Evolutionary conservation across 2,113 vertebrate species (phyloP).

Genomic region (Xenotilapia flavipinnis): DNA sequence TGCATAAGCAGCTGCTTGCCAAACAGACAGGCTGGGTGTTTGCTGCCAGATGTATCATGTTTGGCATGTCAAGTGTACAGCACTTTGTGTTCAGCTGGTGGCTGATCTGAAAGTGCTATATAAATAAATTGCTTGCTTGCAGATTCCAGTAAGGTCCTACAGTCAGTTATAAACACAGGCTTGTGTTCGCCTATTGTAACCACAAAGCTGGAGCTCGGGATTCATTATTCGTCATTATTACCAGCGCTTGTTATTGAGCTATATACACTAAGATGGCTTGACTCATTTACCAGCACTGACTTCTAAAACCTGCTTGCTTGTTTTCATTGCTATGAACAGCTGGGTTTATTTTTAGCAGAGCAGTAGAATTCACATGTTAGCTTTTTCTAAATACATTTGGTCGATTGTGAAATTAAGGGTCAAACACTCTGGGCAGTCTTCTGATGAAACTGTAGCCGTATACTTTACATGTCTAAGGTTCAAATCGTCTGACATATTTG

Average conservation of each 20-base stretch:
- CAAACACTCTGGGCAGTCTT: not conserved
- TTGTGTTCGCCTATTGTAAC: not conserved
- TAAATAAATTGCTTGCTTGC: not conserved
- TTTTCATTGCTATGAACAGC: not conserved
- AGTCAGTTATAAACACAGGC: not conserved
- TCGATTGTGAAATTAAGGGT: not conserved
- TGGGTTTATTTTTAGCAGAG: not conserved
- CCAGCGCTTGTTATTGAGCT: not conserved
- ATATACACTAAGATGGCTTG: not conserved
- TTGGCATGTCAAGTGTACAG: no score
- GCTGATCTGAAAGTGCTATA: no score
- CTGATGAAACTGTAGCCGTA: not conserved
- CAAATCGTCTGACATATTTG: not conserved
- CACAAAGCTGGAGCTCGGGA: not conserved
- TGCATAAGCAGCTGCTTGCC: not conserved
- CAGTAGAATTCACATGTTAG: not conserved
- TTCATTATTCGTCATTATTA: not conserved
- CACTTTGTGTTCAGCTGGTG: no score
- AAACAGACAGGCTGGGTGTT: not conserved
- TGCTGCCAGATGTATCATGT: not conserved
- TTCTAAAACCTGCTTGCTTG: not conserved
- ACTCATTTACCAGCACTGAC: not conserved
- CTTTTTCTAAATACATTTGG: not conserved
- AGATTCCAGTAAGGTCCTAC: conserved; percentile 14
- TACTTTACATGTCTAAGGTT: not conserved